Percentiles rank a stretch among this genome's conserved stretches.
phyloP scores from a whole-genome alignment of 1,140 invertebrate genomes.

The Limonius californicus region DNA sequence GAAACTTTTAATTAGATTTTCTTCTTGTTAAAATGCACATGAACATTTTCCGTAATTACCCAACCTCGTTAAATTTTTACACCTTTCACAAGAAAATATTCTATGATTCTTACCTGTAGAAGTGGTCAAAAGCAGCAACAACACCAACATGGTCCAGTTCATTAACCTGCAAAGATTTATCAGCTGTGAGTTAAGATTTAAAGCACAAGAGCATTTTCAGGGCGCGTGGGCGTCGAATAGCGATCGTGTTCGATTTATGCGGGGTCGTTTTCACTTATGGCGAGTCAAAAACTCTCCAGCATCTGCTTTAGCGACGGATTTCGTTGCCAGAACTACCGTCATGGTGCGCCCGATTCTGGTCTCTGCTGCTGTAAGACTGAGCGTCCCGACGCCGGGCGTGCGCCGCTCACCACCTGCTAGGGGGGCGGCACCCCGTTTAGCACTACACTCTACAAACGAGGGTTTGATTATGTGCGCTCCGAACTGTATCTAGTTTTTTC shows the following conservation, averaged over 20 bases:
- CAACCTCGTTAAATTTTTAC: no score
- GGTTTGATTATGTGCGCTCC: slow-evolving; percentile 15
- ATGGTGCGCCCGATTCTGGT: slow-evolving; percentile 7
- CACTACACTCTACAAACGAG: slow-evolving; percentile 11
- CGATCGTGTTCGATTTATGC: no score
- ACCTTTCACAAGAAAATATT: no score
- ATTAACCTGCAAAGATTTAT: slow-evolving; percentile 7
- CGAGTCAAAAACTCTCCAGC: background rate
- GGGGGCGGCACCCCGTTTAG: slow-evolving; percentile 8
- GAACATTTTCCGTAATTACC: no score
- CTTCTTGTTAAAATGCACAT: no score
- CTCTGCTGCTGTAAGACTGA: slow-evolving; percentile 12
- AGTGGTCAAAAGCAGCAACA: background rate
- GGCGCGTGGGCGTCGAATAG: no score
- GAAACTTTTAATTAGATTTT: no score
- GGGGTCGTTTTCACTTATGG: background rate
- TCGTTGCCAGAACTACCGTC: background rate
- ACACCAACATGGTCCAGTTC: slow-evolving; percentile 12
- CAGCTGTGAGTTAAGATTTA: slow-evolving; percentile 1
- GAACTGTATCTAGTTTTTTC: background rate
- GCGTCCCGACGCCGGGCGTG: slow-evolving; percentile 15
- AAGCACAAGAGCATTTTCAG: background rate
- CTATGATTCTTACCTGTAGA: background rate
- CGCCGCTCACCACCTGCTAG: slow-evolving; percentile 14
- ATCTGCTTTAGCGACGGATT: background rate